Evolutionary conservation across 2,797 vertebrate genomes (phyloP).

Genomic region (Pachyuromys duprasi): DNA sequence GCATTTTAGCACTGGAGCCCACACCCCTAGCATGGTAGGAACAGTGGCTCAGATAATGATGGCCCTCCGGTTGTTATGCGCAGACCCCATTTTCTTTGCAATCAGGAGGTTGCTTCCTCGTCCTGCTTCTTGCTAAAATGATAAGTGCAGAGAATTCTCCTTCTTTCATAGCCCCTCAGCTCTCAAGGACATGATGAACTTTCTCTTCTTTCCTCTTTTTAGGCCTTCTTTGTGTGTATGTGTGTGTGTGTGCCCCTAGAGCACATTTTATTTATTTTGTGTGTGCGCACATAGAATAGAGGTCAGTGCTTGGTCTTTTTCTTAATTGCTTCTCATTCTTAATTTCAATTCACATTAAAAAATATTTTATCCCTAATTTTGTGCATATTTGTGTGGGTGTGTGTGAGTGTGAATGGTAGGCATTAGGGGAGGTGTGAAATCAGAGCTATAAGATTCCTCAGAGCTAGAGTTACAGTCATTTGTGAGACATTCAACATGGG

Average conservation of each 20-base stretch:
- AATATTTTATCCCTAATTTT: not conserved
- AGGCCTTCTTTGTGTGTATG: not conserved
- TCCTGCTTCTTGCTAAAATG: slow-evolving; percentile 69
- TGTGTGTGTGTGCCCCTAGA: not conserved
- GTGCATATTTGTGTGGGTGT: not conserved
- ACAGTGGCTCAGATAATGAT: slow-evolving; percentile 11
- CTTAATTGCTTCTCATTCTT: not conserved
- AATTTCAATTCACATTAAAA: not conserved
- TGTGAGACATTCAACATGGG: not conserved
- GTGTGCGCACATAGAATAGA: not conserved
- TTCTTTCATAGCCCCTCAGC: not conserved
- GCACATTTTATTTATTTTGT: too few relatives aligned
- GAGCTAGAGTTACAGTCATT: too few relatives aligned
- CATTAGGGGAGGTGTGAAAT: not conserved
- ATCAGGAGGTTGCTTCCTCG: slow-evolving; percentile 44
- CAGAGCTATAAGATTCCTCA: not conserved
- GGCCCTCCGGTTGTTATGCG: slow-evolving; percentile 63
- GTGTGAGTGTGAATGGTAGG: not conserved
- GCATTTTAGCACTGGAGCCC: slow-evolving; percentile 12
- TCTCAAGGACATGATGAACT: not conserved
- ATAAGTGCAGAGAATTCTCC: not conserved
- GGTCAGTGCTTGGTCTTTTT: not conserved
- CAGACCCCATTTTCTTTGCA: slow-evolving; percentile 55
- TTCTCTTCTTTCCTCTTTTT: not conserved
- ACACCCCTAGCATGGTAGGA: not conserved